These are phyloP conservation scores for Ranitomeya imitator DNA, from an alignment of 2,113 vertebrate species.

Conservation along the genomic window DNA sequence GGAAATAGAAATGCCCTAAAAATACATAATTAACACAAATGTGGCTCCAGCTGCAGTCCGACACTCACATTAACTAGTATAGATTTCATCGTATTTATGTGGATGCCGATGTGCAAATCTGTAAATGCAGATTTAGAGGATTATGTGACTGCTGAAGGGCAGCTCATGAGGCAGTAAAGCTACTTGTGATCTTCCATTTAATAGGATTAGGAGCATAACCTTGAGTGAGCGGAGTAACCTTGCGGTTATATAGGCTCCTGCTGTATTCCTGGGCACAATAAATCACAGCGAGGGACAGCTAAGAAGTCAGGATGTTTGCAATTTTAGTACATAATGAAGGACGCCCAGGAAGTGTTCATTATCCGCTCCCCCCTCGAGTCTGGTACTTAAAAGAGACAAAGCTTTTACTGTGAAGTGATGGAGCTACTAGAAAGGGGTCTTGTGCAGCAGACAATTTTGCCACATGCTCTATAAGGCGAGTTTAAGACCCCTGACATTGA, in stretches of 20 bases:
- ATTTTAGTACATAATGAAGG: background rate
- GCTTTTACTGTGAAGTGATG: background rate
- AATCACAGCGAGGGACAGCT: background rate
- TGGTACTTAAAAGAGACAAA: slow-evolving; percentile 2
- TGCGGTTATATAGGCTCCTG: background rate
- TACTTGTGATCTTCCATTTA: background rate
- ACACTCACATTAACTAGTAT: background rate
- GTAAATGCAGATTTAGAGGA: background rate
- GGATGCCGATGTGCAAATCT: background rate
- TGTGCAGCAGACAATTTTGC: background rate
- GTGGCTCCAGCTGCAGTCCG: too few relatives aligned
- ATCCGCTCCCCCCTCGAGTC: background rate
- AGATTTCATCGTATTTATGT: background rate
- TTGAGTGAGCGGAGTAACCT: background rate
- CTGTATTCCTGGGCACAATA: background rate
- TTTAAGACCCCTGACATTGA: too few relatives aligned
- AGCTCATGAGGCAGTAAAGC: background rate
- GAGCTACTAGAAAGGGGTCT: background rate
- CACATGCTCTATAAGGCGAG: background rate
- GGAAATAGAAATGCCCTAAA: too few relatives aligned
- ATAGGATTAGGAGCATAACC: background rate
- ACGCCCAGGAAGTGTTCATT: background rate
- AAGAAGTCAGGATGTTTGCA: background rate
- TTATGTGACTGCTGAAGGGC: background rate
- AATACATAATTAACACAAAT: too few relatives aligned